phyloP scores from a whole-genome alignment of 1,140 invertebrate genomes.

The Aleiodes sp. region DNA sequence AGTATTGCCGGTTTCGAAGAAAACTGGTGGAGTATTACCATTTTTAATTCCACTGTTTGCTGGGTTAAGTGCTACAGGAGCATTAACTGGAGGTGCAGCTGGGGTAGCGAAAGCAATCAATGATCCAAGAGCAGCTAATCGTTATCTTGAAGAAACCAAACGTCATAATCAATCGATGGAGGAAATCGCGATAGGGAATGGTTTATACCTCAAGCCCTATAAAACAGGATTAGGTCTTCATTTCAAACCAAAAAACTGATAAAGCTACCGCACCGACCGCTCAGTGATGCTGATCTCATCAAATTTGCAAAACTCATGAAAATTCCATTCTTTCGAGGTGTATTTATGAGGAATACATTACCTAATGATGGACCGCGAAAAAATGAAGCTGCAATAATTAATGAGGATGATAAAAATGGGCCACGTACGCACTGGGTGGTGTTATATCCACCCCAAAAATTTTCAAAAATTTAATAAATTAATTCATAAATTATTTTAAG shows the following conservation, averaged over 20 bases:
- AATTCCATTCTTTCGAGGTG: slow-evolving; percentile 44
- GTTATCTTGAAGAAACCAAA: slow-evolving; percentile 21
- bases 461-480: too few species aligned
- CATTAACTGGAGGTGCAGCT: slow-evolving; percentile 30
- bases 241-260: too few species aligned
- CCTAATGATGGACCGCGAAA: slow-evolving; percentile 38
- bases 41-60: slow-evolving; percentile 2
- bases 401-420: slow-evolving; percentile 43
- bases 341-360: slow-evolving; percentile 46
- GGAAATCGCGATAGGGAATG: not conserved
- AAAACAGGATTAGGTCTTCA: not conserved
- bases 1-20: not conserved
- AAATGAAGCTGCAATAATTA: slow-evolving; percentile 49
- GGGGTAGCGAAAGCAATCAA: slow-evolving; percentile 40
- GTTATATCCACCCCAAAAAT: too few species aligned
- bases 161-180: not conserved
- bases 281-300: not conserved
- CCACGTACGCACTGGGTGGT: slow-evolving; percentile 51
- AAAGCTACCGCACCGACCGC: too few species aligned
- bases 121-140: slow-evolving; percentile 40
- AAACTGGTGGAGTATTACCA: slow-evolving; percentile 10
- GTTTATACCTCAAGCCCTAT: not conserved
- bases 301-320: not conserved
- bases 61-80: slow-evolving; percentile 2
- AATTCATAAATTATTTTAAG: too few species aligned